Percentiles rank a stretch among this genome's conserved stretches.
Evolutionary conservation across 2,888 invertebrate genomes (phyloP).

Genomic region (Carcina quercana): DNA sequence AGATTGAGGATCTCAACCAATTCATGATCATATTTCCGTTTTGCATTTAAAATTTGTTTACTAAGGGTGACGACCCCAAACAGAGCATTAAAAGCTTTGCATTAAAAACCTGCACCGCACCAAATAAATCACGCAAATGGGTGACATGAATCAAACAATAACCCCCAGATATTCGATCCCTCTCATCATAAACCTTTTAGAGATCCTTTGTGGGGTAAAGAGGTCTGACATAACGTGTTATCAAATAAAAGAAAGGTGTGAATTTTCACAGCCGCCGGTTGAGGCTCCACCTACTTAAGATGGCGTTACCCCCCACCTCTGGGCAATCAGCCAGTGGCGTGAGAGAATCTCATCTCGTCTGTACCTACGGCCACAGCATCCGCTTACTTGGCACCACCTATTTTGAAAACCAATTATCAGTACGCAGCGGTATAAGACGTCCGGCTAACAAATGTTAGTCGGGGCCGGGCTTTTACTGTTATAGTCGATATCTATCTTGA

Average conservation of each 20-base stretch:
- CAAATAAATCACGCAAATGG: constrained; percentile 57
- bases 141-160: constrained; percentile 66
- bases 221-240: constrained; percentile 70
- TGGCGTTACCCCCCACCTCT: constrained; percentile 62
- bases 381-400: constrained; percentile 55
- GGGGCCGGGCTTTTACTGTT: constrained; percentile 18
- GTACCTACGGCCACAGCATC: constrained; percentile 56
- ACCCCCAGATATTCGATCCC: constrained; percentile 56
- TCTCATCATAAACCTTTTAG: constrained; percentile 70
- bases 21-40: too few species aligned
- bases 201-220: constrained; percentile 66
- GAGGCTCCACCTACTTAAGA: constrained; percentile 64
- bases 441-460: constrained; percentile 30
- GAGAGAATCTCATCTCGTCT: constrained; percentile 41
- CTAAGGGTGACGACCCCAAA: too few species aligned
- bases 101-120: constrained; percentile 11
- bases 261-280: constrained; percentile 64
- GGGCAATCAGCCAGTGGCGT: constrained; percentile 53
- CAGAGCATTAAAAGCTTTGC: constrained; percentile 3
- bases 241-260: constrained; percentile 75
- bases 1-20: too few species aligned
- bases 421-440: constrained; percentile 33
- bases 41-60: too few species aligned
- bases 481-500: not conserved
- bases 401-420: constrained; percentile 69